These are phyloP conservation scores for Entomobrya multifasciata DNA, from an alignment of 2,888 invertebrate species.

Conservation along the genomic window DNA sequence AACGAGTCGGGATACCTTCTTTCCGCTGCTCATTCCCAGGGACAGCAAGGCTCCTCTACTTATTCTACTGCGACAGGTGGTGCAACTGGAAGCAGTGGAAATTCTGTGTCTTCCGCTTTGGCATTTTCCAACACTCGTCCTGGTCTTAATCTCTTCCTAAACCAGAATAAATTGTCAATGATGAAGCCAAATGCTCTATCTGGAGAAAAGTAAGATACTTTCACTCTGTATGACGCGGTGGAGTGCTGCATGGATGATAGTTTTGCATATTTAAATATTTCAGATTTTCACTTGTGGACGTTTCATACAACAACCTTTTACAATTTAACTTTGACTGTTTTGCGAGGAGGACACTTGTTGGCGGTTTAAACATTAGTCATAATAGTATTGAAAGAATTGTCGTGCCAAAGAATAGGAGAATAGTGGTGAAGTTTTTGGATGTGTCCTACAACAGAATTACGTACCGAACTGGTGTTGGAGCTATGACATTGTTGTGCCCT, in stretches of 20 bases:
- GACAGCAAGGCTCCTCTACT: slow-evolving; percentile 84
- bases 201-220: slow-evolving; percentile 82
- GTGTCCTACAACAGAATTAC: slow-evolving; percentile 87
- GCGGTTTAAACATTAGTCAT: slow-evolving; percentile 88
- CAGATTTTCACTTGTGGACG: slow-evolving; percentile 78
- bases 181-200: slow-evolving; percentile 89
- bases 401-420: slow-evolving; percentile 84
- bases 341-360: slow-evolving; percentile 89
- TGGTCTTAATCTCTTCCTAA: slow-evolving; percentile 85
- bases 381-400: slow-evolving; percentile 90
- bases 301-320: slow-evolving; percentile 82
- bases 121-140: slow-evolving; percentile 66
- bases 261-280: too few species aligned
- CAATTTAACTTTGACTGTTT: slow-evolving; percentile 88
- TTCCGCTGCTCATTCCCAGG: slow-evolving; percentile 44
- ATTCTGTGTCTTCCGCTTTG: slow-evolving; percentile 63
- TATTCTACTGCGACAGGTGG: slow-evolving; percentile 86
- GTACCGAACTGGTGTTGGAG: slow-evolving; percentile 67
- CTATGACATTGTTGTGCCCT: slow-evolving; percentile 75
- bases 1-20: slow-evolving; percentile 61
- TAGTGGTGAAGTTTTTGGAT: slow-evolving; percentile 85
- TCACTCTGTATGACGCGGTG: too few species aligned
- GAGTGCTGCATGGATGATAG: too few species aligned
- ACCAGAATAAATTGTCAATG: slow-evolving; percentile 87
- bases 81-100: slow-evolving; percentile 5